These are phyloP conservation scores for Probosciger aterrimus DNA, from an alignment of 2,113 vertebrate genomes.

Conservation along the genomic window DNA sequence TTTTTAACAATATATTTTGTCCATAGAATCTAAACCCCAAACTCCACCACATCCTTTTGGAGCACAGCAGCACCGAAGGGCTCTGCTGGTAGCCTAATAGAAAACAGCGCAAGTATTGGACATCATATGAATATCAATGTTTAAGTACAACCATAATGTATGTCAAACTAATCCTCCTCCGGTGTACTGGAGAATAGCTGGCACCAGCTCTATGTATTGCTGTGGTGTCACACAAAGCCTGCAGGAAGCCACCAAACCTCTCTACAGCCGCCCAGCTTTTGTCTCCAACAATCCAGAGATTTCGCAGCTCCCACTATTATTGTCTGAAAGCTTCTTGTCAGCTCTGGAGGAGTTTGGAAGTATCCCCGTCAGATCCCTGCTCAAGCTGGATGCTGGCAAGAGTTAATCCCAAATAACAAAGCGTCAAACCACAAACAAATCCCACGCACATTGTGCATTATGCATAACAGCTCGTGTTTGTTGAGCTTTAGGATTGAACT, in stretches of 20 bases:
- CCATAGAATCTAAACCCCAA: background rate
- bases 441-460: slow-evolving; percentile 12
- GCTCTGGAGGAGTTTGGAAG: slow-evolving; percentile 29
- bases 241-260: background rate
- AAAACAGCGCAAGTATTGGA: background rate
- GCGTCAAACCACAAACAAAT: slow-evolving; percentile 41
- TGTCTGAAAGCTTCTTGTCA: slow-evolving; percentile 16
- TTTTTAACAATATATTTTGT: background rate
- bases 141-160: fast-evolving
- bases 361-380: slow-evolving; percentile 46
- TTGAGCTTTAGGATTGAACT: slow-evolving; percentile 61
- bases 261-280: background rate
- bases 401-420: slow-evolving; percentile 62
- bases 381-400: slow-evolving; percentile 27
- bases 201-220: background rate
- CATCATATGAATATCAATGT: background rate
- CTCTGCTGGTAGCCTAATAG: fast-evolving
- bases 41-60: background rate
- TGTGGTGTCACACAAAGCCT: background rate
- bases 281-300: background rate
- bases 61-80: background rate
- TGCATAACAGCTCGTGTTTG: slow-evolving; percentile 63
- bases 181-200: background rate
- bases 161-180: background rate
- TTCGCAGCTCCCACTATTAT: background rate